phyloP scores from a whole-genome alignment of 2,113 vertebrate genomes.

The Argyrosomus japonicus region DNA sequence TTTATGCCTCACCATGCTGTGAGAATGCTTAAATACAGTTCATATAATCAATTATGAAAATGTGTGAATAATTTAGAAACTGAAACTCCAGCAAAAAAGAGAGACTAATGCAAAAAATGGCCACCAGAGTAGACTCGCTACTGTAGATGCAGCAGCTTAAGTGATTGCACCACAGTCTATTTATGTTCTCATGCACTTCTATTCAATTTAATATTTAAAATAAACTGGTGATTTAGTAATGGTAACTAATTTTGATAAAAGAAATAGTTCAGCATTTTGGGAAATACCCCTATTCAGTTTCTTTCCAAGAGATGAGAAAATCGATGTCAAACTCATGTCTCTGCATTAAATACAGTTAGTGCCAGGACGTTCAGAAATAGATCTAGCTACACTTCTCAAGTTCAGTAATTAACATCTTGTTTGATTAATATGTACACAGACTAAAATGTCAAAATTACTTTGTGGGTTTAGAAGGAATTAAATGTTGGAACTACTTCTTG shows the following conservation, averaged over 20 bases:
- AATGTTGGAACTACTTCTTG: neutral
- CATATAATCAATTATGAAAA: slow-evolving; percentile 78
- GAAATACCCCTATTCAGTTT: neutral
- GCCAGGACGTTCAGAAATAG: neutral
- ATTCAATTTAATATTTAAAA: slow-evolving; percentile 19
- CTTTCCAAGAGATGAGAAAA: neutral
- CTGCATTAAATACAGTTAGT: neutral
- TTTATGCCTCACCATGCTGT: slow-evolving; percentile 64
- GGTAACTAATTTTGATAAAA: slow-evolving; percentile 10
- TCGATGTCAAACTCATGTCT: neutral
- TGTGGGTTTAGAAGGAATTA: neutral
- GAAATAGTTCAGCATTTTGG: neutral
- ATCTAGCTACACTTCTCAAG: neutral
- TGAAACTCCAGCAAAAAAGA: slow-evolving; percentile 64
- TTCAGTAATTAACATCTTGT: neutral
- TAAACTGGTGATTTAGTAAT: slow-evolving; percentile 9
- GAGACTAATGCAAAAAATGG: slow-evolving; percentile 57
- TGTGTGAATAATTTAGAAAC: slow-evolving; percentile 77
- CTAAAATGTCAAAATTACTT: neutral
- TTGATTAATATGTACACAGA: neutral
- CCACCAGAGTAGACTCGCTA: slow-evolving; percentile 56
- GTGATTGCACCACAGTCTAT: slow-evolving; percentile 59
- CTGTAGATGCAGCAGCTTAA: slow-evolving; percentile 60
- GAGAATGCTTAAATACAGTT: slow-evolving; percentile 73
- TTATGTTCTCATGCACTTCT: slow-evolving; percentile 32